Conservation (phyloP, 1,140 invertebrate species). For the Saccostrea glomerata region DNA sequence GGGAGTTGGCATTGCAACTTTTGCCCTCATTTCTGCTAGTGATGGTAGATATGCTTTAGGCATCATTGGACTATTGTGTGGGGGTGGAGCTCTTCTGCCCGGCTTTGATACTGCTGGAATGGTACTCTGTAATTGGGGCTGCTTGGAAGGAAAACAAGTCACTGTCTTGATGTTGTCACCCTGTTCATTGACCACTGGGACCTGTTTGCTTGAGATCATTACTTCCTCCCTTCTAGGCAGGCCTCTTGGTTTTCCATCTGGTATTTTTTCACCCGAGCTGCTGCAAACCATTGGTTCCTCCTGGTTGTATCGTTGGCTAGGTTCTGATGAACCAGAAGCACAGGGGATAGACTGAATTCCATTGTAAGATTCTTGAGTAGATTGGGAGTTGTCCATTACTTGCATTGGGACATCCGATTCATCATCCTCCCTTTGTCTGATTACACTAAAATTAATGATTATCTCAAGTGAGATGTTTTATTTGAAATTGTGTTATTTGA, state of each 20-base stretch:
- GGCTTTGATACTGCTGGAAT: background rate
- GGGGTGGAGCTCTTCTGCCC: background rate
- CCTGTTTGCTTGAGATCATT: background rate
- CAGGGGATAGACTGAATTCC: background rate
- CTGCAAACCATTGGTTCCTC: slow-evolving; percentile 13
- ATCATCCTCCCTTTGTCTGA: background rate
- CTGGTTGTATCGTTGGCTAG: background rate
- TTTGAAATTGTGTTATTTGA: background rate
- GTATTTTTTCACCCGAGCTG: background rate
- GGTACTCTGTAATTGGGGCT: background rate
- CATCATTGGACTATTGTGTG: slow-evolving; percentile 1
- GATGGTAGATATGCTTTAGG: slow-evolving; percentile 28
- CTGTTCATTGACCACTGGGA: slow-evolving; percentile 1
- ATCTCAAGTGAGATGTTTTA: background rate
- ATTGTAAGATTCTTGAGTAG: background rate
- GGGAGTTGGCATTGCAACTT: background rate
- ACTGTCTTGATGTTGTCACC: background rate
- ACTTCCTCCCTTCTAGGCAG: background rate
- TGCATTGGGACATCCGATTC: background rate
- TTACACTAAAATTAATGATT: background rate
- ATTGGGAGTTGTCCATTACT: background rate
- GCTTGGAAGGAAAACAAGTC: background rate
- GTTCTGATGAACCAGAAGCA: background rate
- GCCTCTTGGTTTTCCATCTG: background rate
- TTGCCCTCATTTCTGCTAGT: slow-evolving; percentile 1